Base-by-base conservation (phyloP, 2,888 invertebrate genomes). In the Protonemura montana region DNA sequence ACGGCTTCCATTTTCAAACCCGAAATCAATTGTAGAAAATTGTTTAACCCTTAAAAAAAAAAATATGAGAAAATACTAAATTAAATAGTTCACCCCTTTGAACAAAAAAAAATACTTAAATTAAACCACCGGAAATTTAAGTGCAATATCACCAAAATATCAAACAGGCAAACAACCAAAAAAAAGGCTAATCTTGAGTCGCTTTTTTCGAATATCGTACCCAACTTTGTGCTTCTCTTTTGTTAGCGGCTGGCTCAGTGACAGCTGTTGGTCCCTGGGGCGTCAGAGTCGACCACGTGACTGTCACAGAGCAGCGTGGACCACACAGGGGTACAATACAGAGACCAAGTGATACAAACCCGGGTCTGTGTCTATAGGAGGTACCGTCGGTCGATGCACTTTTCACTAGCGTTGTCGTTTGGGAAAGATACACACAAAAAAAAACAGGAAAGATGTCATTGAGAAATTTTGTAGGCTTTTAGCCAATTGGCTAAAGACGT, bases 311-410 rank as follows among this genome's bases (percentile, higher is more conserved):
- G 30, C 25, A 29, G 29, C 81, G 25, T 30, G 81, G 81, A 81
- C 81, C 81, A 81, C 81, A 81, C 81, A 81, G 30, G 81, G 30
- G 81, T 21, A 81, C 81, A 81, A 81, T 28, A 21, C 30, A 81
- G 59, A n/a, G n/a, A n/a, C n/a, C n/a, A n/a, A n/a, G n/a, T n/a
- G n/a, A n/a, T n/a, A n/a, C n/a, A n/a, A n/a, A n/a, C n/a, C n/a
- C n/a, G n/a, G n/a, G n/a, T n/a, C n/a, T n/a, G n/a, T n/a, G n/a
- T n/a, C n/a, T n/a, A n/a, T n/a, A n/a, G n/a, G n/a, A n/a, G n/a
- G n/a, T n/a, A n/a, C n/a, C n/a, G n/a, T n/a, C n/a, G n/a, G n/a
- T n/a, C n/a, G n/a, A n/a, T n/a, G n/a, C n/a, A n/a, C n/a, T n/a
- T n/a, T n/a, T n/a, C n/a, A n/a, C n/a, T n/a, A n/a, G n/a, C n/a